Conservation (phyloP, 1,140 invertebrate genomes). For the Drosophila lacertosa region DNA sequence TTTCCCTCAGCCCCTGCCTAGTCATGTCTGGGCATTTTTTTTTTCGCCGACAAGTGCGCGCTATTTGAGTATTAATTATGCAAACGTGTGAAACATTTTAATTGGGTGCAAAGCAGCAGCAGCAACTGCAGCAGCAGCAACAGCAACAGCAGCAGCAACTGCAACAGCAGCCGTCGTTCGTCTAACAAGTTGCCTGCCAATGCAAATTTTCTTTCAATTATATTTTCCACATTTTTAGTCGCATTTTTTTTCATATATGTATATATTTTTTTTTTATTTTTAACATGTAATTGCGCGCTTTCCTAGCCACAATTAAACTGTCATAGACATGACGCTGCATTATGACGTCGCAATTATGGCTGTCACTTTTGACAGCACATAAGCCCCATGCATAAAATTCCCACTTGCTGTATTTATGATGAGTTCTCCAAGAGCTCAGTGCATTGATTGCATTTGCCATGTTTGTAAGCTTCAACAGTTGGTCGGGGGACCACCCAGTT, state of each 20-base stretch:
- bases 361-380: constrained; percentile 72
- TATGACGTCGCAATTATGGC: constrained; percentile 78
- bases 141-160: constrained; percentile 43
- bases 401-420: constrained; percentile 16
- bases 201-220: constrained; percentile 78
- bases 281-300: constrained; percentile 77
- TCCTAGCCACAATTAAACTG: constrained; percentile 80
- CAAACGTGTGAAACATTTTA: constrained; percentile 82
- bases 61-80: constrained; percentile 82
- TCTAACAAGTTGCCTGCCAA: constrained; percentile 57
- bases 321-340: constrained; percentile 77
- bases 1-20: constrained; percentile 24
- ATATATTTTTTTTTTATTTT: constrained; percentile 30
- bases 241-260: constrained; percentile 29
- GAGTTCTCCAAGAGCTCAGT: constrained; percentile 36
- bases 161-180: constrained; percentile 9
- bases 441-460: constrained; percentile 30
- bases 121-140: background rate
- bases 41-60: constrained; percentile 67
- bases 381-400: constrained; percentile 10
- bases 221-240: constrained; percentile 58
- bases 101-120: constrained; percentile 74
- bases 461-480: constrained; percentile 7
- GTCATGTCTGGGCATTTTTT: constrained; percentile 45
- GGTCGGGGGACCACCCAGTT: constrained; percentile 14